A percentile compares a stretch with the other conserved stretches of the same genome.
These are phyloP conservation scores for Orchesella flavescens DNA, from an alignment of 2,888 invertebrate genomes.

Conservation along the genomic window DNA sequence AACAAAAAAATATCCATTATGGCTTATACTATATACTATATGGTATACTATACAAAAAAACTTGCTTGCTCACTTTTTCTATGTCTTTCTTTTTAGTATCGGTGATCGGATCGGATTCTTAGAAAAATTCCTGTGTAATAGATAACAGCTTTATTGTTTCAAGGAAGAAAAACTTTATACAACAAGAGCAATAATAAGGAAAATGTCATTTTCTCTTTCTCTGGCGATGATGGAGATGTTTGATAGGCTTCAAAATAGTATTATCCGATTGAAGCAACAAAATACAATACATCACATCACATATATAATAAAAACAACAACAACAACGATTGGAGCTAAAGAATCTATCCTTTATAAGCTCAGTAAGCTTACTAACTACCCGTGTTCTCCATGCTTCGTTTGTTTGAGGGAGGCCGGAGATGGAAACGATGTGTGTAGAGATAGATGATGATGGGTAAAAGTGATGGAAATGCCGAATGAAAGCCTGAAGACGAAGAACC, in stretches of 20 bases:
- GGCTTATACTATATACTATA: no score
- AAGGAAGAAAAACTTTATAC: no score
- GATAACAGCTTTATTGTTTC: no score
- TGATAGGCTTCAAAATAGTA: conserved; percentile 51
- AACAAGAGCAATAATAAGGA: no score
- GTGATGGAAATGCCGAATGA: conserved; percentile 11
- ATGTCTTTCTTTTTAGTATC: no score
- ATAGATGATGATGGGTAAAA: background rate
- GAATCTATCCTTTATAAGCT: background rate
- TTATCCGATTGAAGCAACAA: conserved; percentile 46
- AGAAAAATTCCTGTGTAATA: no score
- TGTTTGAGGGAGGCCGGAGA: conserved; percentile 7
- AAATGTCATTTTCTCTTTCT: conserved; percentile 4
- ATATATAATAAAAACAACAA: no score
- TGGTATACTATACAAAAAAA: no score
- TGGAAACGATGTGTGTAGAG: background rate
- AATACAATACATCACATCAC: background rate
- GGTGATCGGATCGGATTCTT: no score
- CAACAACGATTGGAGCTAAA: conserved; percentile 28
- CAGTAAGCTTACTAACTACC: background rate
- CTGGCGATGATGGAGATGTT: conserved; percentile 25
- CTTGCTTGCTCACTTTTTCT: no score
- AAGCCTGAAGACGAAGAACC: background rate
- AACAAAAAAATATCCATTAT: no score
- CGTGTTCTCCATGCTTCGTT: conserved; percentile 15